Percentiles rank a stretch among this genome's conserved stretches.
Conservation (phyloP, 2,113 vertebrate genomes). For the Probosciger aterrimus region DNA sequence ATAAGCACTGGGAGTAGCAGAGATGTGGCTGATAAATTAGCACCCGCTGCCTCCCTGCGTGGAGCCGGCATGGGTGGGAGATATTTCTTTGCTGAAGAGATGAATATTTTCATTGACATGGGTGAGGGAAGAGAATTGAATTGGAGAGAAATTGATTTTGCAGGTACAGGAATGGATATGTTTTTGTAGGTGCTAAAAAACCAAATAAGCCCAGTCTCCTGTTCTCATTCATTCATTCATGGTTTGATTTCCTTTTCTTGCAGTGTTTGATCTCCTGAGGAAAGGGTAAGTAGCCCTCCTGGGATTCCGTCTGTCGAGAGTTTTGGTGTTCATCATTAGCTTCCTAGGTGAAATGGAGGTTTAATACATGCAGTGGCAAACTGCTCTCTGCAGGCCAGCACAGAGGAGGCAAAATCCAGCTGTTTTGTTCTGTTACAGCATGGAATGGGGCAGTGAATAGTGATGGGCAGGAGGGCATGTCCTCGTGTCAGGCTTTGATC, state of each 20-base stretch:
- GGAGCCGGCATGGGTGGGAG: neutral
- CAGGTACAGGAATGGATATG: neutral
- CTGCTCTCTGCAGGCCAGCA: neutral
- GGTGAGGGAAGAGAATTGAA: neutral
- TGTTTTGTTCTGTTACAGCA: neutral
- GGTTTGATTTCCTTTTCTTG: slow-evolving; percentile 62
- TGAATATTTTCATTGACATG: neutral
- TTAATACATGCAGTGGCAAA: neutral
- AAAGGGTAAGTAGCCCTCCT: slow-evolving; percentile 89
- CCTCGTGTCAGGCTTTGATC: neutral
- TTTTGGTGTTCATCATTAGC: neutral
- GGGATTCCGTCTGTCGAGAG: neutral
- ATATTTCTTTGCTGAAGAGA: neutral
- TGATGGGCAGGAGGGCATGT: neutral
- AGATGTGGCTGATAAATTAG: neutral
- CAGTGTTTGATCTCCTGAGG: slow-evolving; percentile 96
- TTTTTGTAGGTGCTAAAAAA: neutral
- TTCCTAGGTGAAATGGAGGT: neutral
- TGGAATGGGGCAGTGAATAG: neutral
- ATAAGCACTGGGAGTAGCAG: neutral
- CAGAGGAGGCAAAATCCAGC: neutral
- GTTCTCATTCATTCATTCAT: neutral
- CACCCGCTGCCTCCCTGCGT: neutral
- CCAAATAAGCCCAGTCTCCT: neutral
- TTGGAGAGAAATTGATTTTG: neutral